Conservation (phyloP, 2,113 vertebrate species). For the Megaceryle torquata region DNA sequence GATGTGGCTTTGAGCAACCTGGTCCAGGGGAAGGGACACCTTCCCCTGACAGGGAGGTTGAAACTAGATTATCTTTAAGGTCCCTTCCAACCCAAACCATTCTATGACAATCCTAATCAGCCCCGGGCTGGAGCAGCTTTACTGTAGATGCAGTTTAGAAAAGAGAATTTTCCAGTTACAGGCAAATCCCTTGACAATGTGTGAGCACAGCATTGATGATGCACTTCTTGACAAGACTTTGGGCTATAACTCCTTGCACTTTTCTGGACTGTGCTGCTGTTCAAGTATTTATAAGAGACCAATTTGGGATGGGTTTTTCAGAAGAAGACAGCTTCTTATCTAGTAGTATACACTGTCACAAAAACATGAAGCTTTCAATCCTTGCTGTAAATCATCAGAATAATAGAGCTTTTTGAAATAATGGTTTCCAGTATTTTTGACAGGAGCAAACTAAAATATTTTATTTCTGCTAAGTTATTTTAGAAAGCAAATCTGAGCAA, state of each 20-base stretch:
- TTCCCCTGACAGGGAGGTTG: neutral
- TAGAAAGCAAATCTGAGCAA: neutral
- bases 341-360: neutral
- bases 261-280: fast-evolving
- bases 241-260: neutral
- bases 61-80: neutral
- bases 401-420: neutral
- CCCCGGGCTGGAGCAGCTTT: neutral
- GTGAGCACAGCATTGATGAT: neutral
- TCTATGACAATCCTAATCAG: neutral
- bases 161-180: neutral
- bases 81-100: neutral
- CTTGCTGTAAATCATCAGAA: neutral
- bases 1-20: neutral
- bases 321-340: neutral
- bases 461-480: neutral
- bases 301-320: fast-evolving
- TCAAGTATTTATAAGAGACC: neutral
- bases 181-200: fast-evolving
- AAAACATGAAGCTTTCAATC: neutral
- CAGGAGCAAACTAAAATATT: neutral
- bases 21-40: neutral
- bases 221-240: neutral
- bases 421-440: neutral
- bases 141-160: neutral